A percentile compares a stretch with the other conserved stretches of the same genome.
These are phyloP conservation scores for Spheniscus humboldti DNA, from an alignment of 2,797 vertebrate species.

Conservation along the genomic window DNA sequence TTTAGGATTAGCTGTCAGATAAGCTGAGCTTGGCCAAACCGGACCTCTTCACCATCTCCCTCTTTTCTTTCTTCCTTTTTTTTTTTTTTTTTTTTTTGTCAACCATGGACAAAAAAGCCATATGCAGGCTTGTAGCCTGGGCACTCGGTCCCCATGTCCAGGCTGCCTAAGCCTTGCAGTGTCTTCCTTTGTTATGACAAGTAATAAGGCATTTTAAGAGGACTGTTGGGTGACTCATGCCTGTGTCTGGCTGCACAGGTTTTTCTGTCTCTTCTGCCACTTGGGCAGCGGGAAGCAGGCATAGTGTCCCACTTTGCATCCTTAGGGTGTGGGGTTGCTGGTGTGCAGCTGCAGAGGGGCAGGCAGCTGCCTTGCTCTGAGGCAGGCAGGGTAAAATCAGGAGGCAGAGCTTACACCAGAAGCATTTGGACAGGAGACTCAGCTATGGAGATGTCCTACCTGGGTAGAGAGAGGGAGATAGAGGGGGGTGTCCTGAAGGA, in stretches of 20 bases:
- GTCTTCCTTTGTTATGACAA: not conserved
- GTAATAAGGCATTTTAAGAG: not conserved
- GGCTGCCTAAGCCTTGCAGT: not conserved
- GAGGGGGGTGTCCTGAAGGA: not conserved
- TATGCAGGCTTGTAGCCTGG: not conserved
- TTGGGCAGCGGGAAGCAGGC: not conserved
- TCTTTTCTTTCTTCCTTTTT: not conserved
- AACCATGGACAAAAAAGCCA: not conserved
- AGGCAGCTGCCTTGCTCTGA: not conserved
- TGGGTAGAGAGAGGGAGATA: not conserved
- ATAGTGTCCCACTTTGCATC: not conserved
- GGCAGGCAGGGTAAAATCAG: not conserved
- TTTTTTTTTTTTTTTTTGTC: not conserved
- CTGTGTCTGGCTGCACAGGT: not conserved
- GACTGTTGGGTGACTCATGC: not conserved
- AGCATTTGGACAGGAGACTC: not conserved
- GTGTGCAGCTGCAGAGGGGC: not conserved
- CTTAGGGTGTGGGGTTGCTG: not conserved
- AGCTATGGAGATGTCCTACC: not conserved
- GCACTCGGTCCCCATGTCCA: not conserved
- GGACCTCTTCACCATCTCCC: not conserved
- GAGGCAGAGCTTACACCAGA: not conserved
- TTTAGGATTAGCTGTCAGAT: not conserved
- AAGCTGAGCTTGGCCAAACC: not conserved
- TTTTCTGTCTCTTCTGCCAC: not conserved